Percentiles rank a stretch among this genome's conserved stretches.
Evolutionary conservation across 2,888 invertebrate species (phyloP).

Genomic region (Amphiduros pacificus): DNA sequence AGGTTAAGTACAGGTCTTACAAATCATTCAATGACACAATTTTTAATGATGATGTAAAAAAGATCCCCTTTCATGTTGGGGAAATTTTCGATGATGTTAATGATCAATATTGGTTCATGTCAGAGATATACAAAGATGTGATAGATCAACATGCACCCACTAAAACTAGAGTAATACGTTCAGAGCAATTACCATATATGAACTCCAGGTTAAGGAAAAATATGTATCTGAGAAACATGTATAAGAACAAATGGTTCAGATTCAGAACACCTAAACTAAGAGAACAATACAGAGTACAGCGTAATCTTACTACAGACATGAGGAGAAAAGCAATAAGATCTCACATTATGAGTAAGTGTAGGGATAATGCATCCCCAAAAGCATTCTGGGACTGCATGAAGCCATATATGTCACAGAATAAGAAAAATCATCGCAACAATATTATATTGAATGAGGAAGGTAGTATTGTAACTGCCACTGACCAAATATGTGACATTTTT

Average conservation of each 20-base stretch:
- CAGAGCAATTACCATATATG: not conserved
- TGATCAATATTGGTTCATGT: not conserved
- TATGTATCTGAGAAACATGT: not conserved
- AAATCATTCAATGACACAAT: not conserved
- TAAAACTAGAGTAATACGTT: not conserved
- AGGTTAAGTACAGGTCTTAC: not conserved
- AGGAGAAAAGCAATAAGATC: not conserved
- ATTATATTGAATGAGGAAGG: not conserved
- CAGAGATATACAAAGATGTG: not conserved
- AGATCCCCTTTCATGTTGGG: not conserved
- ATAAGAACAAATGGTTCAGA: not conserved
- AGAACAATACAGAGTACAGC: too few species aligned
- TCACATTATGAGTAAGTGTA: not conserved
- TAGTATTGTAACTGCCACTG: not conserved
- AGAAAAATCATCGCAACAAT: too few species aligned
- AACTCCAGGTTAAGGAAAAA: not conserved
- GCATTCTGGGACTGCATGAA: not conserved
- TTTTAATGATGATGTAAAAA: not conserved
- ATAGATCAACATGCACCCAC: not conserved
- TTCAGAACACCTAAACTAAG: too few species aligned
- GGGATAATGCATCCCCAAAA: not conserved
- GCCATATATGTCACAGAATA: too few species aligned
- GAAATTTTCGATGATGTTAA: not conserved
- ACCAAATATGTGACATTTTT: not conserved
- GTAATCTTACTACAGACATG: not conserved